phyloP scores from a whole-genome alignment of 2,888 invertebrate genomes.

The Sarcophaga subvicina region DNA sequence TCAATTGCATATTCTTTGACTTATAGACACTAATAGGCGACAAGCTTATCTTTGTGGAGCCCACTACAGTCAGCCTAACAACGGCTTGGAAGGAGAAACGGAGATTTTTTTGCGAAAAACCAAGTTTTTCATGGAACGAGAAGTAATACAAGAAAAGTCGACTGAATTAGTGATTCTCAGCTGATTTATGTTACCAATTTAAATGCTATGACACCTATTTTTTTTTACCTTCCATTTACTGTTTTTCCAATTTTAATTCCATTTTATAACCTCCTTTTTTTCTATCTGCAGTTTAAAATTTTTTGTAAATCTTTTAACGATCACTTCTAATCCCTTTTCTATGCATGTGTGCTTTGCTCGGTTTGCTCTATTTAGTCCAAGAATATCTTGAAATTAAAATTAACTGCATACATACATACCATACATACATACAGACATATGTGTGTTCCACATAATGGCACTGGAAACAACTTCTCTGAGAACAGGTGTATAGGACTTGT shows the following conservation, averaged over 20 bases:
- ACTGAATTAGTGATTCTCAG: no score
- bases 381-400: slow-evolving; percentile 45
- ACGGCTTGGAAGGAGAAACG: no score
- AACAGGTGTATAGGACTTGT: not conserved
- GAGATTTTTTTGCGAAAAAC: no score
- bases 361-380: not conserved
- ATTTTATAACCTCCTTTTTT: not conserved
- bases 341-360: not conserved
- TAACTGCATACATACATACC: slow-evolving; percentile 33
- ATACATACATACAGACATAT: slow-evolving; percentile 11
- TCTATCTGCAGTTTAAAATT: not conserved
- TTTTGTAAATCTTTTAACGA: not conserved
- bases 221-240: not conserved
- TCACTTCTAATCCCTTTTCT: not conserved
- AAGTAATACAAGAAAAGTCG: no score
- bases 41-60: no score
- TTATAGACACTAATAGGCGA: no score
- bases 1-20: no score
- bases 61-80: no score
- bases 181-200: no score
- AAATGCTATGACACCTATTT: no score
- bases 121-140: no score
- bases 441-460: no score
- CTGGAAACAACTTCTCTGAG: not conserved
- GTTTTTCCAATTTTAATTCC: not conserved